These are phyloP conservation scores for Rhynchophorus ferrugineus DNA, from an alignment of 1,140 invertebrate genomes.

Conservation along the genomic window DNA sequence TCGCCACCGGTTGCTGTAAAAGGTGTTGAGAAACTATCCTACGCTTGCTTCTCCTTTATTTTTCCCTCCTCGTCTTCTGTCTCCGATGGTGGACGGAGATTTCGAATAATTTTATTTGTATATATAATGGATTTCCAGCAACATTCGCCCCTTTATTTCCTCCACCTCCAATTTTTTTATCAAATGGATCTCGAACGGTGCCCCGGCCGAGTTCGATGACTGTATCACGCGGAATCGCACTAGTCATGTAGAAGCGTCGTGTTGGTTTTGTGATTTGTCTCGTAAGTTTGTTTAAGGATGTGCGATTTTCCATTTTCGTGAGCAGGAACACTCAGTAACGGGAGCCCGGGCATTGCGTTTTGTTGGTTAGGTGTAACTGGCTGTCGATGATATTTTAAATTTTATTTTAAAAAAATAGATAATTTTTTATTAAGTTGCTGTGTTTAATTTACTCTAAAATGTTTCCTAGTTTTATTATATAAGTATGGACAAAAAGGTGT, in stretches of 20 bases:
- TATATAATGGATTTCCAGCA: too few relatives aligned
- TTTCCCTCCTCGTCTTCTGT: too few relatives aligned
- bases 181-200: background rate
- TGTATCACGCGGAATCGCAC: background rate
- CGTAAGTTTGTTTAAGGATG: background rate
- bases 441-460: too few relatives aligned
- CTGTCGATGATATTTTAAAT: conserved; percentile 9
- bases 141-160: background rate
- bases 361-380: conserved; percentile 14
- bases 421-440: too few relatives aligned
- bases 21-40: too few relatives aligned
- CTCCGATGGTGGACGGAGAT: too few relatives aligned
- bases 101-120: too few relatives aligned
- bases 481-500: too few relatives aligned
- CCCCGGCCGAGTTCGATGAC: background rate
- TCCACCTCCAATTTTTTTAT: background rate
- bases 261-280: background rate
- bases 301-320: conserved; percentile 1
- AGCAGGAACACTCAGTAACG: background rate
- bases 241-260: background rate
- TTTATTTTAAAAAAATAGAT: too few relatives aligned
- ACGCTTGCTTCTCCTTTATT: too few relatives aligned
- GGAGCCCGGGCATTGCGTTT: conserved; percentile 12
- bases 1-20: too few relatives aligned
- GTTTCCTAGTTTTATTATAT: too few relatives aligned